Base-by-base conservation (phyloP, 2,888 invertebrate species). In the Apamea sordens region DNA sequence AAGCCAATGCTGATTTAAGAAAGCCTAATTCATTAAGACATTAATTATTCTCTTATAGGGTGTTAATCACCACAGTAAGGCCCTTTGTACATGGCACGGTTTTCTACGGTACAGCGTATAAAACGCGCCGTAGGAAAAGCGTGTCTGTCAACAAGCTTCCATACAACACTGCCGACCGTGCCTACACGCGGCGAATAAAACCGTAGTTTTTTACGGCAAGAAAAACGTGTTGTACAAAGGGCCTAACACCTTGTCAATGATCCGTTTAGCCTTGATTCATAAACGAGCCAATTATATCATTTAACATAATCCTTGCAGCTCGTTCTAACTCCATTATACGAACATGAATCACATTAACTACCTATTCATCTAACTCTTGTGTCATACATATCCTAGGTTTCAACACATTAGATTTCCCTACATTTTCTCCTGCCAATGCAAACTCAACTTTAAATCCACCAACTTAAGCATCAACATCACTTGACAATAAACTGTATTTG, bases 261-360 rank as follows among this genome's bases (percentile, higher is more conserved):
- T 56, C 63, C 68, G 61, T 69, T 87, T 76, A 79, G 76, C 85
- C 87, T 79, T 76, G 72, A 74, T 76, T 84, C 74, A 76, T 63
- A 77, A 84, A 75, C 72, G 63, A 87, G 72, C n/a, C 85, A 87
- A 84, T 79, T 80, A 85, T 73, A 65, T 61, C 13, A 76, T 86
- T 83, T 74, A 73, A 59, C 70, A 86, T 83, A 83, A 86, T 86
- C 74, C 72, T 72, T 61, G 59, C 70, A 56, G 47, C 65, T 83
- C 65, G 53, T 61, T 71, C 50, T 72, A 77, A 86, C 77, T 67
- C 86, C 64, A 77, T 77, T 83, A 86, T 61, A 68, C 63, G 53
- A 83, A 83, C 80, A 87, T 74, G 85, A 87, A 79, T 79, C 85
- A 84, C 79, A 87, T 78, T 68, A 79, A 72, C 76, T 65, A 71